These are phyloP conservation scores for Leptinotarsa tumamoca DNA, from an alignment of 2,888 invertebrate species.

Conservation along the genomic window DNA sequence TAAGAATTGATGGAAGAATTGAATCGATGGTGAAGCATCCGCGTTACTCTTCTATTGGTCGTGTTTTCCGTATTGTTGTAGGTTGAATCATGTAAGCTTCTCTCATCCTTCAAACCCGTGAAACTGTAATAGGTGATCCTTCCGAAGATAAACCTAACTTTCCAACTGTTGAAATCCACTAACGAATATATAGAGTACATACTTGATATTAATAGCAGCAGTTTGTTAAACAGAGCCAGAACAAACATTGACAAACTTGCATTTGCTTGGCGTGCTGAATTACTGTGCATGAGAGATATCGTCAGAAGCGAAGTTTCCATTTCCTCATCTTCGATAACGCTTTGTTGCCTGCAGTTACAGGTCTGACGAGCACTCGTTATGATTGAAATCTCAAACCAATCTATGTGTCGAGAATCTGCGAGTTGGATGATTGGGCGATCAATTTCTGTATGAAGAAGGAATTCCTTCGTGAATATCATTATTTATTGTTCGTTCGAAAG, in stretches of 20 bases:
- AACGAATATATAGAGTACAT: constrained; percentile 35
- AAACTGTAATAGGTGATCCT: constrained; percentile 28
- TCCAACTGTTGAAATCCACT: constrained; percentile 30
- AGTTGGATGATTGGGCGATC: constrained; percentile 3
- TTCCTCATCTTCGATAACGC: constrained; percentile 28
- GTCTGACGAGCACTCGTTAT: background rate
- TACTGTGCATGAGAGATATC: constrained; percentile 43
- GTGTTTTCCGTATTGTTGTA: too few relatives aligned
- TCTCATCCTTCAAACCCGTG: background rate
- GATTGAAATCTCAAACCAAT: constrained; percentile 5
- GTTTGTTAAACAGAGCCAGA: constrained; percentile 47
- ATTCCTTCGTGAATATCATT: background rate
- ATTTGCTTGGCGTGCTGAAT: constrained; percentile 52
- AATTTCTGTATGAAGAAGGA: background rate
- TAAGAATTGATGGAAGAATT: too few relatives aligned
- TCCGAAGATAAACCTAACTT: constrained; percentile 28
- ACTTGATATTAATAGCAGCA: constrained; percentile 48
- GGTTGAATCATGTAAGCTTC: too few relatives aligned
- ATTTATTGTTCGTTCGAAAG: background rate
- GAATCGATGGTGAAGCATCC: too few relatives aligned
- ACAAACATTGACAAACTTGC: constrained; percentile 51
- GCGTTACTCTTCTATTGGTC: too few relatives aligned
- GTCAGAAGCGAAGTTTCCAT: background rate
- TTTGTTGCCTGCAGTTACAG: constrained; percentile 26
- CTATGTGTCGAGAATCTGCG: background rate